phyloP scores from a whole-genome alignment of 2,888 invertebrate genomes.

The Aphodius granarius region DNA sequence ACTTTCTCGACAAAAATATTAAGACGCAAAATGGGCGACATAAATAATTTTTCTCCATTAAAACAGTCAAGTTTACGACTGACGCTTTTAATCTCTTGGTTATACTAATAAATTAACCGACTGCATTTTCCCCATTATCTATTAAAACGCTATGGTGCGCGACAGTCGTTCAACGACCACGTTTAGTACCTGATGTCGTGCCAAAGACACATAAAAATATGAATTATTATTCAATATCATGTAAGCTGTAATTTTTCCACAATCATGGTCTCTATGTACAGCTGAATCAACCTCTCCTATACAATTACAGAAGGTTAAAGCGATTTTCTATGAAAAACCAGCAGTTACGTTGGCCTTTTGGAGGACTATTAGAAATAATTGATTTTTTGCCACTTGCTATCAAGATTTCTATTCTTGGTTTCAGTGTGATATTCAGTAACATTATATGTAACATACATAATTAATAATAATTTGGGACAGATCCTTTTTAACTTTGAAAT shows the following conservation, averaged over 20 bases:
- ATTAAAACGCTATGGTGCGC: neutral
- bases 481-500: no score
- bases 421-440: no score
- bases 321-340: neutral
- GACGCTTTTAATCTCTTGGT: neutral
- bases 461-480: no score
- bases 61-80: neutral
- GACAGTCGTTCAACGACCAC: neutral
- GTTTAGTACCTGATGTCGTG: slow-evolving; percentile 12
- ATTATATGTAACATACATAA: no score
- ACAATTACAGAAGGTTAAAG: neutral
- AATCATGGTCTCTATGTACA: neutral
- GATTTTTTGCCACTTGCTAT: neutral
- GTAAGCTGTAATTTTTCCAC: neutral
- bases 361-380: neutral
- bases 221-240: slow-evolving; percentile 22
- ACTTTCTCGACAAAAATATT: neutral
- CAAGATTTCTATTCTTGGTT: no score
- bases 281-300: neutral
- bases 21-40: neutral
- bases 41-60: neutral
- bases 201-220: slow-evolving; percentile 14
- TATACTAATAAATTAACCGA: neutral
- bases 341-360: neutral
- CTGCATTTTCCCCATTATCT: neutral